Evolutionary conservation across 2,888 invertebrate genomes (phyloP).

Genomic region (Mystacides longicornis): DNA sequence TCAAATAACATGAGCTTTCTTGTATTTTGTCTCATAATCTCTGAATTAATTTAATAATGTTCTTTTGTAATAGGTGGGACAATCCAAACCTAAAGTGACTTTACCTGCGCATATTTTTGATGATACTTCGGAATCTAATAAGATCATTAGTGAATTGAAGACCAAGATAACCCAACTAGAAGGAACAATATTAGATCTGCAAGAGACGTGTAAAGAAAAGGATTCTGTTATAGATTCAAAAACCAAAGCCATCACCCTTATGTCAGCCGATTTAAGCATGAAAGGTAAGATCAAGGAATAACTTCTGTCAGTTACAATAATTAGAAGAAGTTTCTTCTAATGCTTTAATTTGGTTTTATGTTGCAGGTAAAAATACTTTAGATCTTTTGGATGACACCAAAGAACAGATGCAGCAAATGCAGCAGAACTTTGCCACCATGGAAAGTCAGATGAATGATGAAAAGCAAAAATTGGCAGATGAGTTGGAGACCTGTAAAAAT

Average conservation of each 20-base stretch:
- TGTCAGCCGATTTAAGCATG: conserved; percentile 65
- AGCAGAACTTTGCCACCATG: conserved; percentile 63
- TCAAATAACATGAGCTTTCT: too few species aligned
- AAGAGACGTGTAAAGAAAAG: conserved; percentile 75
- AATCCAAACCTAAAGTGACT: conserved; percentile 14
- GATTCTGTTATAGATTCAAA: conserved; percentile 76
- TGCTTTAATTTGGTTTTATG: too few species aligned
- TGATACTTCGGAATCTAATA: conserved; percentile 33
- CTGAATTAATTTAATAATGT: too few species aligned
- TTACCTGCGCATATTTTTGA: conserved; percentile 4
- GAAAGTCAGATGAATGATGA: conserved; percentile 66
- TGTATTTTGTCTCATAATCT: too few species aligned
- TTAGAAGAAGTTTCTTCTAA: background rate
- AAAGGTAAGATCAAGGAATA: too few species aligned
- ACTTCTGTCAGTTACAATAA: background rate
- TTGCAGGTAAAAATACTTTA: conserved; percentile 57
- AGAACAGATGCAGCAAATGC: conserved; percentile 74
- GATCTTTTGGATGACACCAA: conserved; percentile 71
- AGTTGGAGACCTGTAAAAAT: conserved; percentile 50
- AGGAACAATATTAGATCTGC: conserved; percentile 68
- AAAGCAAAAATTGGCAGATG: conserved; percentile 48
- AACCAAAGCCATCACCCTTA: conserved; percentile 68
- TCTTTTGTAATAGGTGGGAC: conserved; percentile 16
- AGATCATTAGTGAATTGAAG: conserved; percentile 56
- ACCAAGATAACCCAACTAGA: conserved; percentile 68